These are phyloP conservation scores for Ispidina picta DNA, from an alignment of 2,797 vertebrate species.

Conservation along the genomic window DNA sequence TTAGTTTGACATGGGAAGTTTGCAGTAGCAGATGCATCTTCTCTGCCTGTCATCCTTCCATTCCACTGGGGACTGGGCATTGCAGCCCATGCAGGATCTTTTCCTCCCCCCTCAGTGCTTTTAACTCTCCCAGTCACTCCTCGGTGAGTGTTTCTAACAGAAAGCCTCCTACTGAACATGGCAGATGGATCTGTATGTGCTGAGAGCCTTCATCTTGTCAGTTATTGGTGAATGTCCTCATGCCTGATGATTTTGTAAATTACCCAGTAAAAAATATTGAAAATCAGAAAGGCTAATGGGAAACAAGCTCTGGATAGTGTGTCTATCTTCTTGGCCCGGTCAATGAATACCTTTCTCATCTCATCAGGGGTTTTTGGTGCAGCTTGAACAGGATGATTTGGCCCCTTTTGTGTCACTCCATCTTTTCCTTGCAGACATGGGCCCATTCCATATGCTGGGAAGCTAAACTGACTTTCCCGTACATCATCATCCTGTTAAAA, in stretches of 20 bases:
- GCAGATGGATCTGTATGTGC: background rate
- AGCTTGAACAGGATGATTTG: conserved; percentile 79
- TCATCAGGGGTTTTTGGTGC: conserved; percentile 86
- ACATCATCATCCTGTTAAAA: conserved; percentile 85
- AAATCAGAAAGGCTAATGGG: conserved; percentile 95
- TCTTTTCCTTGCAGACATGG: conserved; percentile 87
- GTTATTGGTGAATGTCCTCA: conserved; percentile 87
- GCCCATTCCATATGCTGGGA: conserved; percentile 82
- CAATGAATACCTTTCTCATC: conserved; percentile 95
- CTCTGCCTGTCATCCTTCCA: background rate
- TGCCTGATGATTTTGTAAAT: conserved; percentile 97
- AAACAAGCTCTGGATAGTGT: conserved; percentile 95
- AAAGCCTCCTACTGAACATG: background rate
- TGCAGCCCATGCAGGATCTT: conserved; percentile 13
- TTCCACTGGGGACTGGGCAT: conserved; percentile 2
- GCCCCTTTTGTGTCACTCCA: conserved; percentile 75
- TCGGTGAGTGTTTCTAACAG: background rate
- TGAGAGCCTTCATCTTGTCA: conserved; percentile 39
- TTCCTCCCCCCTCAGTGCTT: background rate
- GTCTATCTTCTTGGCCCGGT: conserved; percentile 97
- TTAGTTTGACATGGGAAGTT: conserved; percentile 34
- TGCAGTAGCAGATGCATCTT: conserved; percentile 4
- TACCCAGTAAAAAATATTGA: conserved; percentile 99
- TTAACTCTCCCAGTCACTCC: background rate
- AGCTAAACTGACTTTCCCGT: conserved; percentile 86